Conservation (phyloP, 2,888 invertebrate species). For the Automeris io region DNA sequence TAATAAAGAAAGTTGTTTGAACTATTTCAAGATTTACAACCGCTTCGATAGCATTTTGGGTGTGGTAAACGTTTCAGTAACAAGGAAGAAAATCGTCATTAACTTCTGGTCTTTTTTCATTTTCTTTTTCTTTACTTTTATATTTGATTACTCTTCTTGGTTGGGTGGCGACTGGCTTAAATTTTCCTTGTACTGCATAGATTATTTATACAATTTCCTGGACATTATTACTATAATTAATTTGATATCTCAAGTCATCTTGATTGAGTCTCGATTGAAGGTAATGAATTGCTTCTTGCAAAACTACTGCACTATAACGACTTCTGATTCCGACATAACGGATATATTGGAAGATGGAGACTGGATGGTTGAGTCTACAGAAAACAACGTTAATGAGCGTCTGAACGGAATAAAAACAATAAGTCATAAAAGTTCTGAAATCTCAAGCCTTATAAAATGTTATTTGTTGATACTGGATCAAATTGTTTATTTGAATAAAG, state of each 20-base stretch:
- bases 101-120: background rate
- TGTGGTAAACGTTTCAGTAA: background rate
- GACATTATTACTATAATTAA: background rate
- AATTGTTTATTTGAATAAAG: background rate
- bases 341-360: background rate
- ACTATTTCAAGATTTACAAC: background rate
- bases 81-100: background rate
- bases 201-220: background rate
- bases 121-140: background rate
- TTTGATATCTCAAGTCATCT: background rate
- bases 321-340: no score
- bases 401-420: background rate
- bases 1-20: background rate
- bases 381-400: background rate
- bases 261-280: background rate
- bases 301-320: background rate
- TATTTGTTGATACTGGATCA: background rate
- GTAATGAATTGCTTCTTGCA: background rate
- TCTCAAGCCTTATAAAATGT: background rate
- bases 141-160: background rate
- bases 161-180: background rate
- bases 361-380: background rate
- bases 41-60: background rate
- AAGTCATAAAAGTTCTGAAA: background rate
- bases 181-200: background rate